Base-by-base conservation (phyloP, 2,113 vertebrate species). In the Australoheros scitulus region DNA sequence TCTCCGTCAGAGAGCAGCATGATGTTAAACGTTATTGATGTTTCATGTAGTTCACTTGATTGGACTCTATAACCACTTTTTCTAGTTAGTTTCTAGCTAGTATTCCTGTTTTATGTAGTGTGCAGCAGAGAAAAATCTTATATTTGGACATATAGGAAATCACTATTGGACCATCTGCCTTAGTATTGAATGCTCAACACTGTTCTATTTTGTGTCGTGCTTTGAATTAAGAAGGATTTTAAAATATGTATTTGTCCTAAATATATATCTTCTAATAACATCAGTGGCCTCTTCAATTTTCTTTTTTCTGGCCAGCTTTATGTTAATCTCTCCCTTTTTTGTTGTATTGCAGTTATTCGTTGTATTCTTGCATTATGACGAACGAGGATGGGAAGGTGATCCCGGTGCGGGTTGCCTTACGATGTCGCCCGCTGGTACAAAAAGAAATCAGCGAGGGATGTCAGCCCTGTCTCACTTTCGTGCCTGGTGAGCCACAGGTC, bases 361-460 rank as follows among this genome's bases (percentile, higher is more conserved):
- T 61, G 26, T n/a, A 82, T 4, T 72, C 0, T 18, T 43, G 20
- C 80, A 91, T 82, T 26, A 97, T 95, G 96, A 86, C 88, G 76
- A 94, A 92, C 52, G 97, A 98, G 26, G 97, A 98, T 0, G 97
- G 87, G 2, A 96, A 96, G 79, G 90, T 92, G 80, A 98, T 98
- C 86, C 97, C 97, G 1, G 98, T 99, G 63, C 94, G 96, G 3
- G 98, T 99, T 79, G 98, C 96, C 3, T 91, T 99, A 78, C 95
- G 98, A 11, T 98, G 97, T 92, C 97, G 98, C 0, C 98, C 98
- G 0, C 81, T 99, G 76, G 96, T 98, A 36, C 86, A 94, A 0
- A 98, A 97, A 91, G 98, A 99, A 94, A 92, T 92, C 14, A 89
- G 90, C 0, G 98, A 99, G 63, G 98, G 98, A 20, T 99, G 98